Evolutionary conservation across 2,888 invertebrate species (phyloP), one percentile per base, ranked within the genome.

Genomic region (Watsonalla cultraria): DNA sequence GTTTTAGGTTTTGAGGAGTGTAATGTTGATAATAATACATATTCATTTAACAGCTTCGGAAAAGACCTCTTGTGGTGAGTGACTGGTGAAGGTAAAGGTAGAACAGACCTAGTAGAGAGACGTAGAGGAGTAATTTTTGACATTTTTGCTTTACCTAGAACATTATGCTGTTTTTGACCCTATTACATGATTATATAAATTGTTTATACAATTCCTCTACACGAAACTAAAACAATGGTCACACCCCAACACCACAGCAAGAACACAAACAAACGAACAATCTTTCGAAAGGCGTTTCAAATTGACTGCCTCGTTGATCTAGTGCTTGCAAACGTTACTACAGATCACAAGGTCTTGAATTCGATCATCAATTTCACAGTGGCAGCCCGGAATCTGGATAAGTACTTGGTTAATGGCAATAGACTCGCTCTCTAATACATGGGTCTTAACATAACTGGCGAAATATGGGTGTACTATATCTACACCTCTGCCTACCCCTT

Each of bases 11-110:
- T 55, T 50, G 24, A 24, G 57, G 57, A 54, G 54, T 54, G 35
- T 57, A 58, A 57, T 58, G 55, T 13, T 53, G 46, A 59, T 80
- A 81, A 78, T 78, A 71, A 78, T 76, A 66, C 64, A 71, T 78
- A 75, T 90, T 89, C 76, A 72, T 88, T 89, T 82, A 80, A 90
- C 90, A 90, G 90, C 86, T 90, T 90, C 76, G 90, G 90, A 82
- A 90, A 90, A 88, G 90, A 90, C 82, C 86, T 86, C 78, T 86
- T 90, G 79, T 90, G 90, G 90, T 90, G 88, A 90, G 90, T 90
- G 77, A 70, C 78, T 71, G 77, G 81, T 73, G 64, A 78, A 90
- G 90, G 88, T 89, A 88, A 86, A 76, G 59, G 76, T 86, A 86
- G 84, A 67, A 69, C 75, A 68, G 68, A 72, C 64, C 70, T 68